These are phyloP conservation scores for Hyla sarda DNA, from an alignment of 2,113 vertebrate species.

Conservation along the genomic window DNA sequence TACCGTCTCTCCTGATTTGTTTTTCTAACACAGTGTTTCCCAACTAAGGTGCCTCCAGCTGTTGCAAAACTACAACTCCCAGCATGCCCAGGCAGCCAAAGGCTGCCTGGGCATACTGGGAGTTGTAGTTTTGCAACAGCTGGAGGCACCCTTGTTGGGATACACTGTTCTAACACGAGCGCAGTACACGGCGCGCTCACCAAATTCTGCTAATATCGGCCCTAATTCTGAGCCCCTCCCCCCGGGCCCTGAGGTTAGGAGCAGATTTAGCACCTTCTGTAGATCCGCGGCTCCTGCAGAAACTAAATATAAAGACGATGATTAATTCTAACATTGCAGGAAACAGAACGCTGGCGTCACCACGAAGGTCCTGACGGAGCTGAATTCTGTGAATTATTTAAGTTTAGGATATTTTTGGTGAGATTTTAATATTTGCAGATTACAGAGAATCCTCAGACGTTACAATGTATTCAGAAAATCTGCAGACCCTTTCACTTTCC, in stretches of 20 bases:
- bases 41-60: too few species aligned
- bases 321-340: constrained; percentile 4
- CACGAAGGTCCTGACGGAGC: neutral
- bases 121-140: too few species aligned
- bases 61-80: too few species aligned
- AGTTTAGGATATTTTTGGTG: neutral
- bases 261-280: constrained; percentile 17
- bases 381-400: neutral
- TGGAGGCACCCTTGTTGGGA: too few species aligned
- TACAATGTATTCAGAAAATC: too few species aligned
- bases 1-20: constrained; percentile 44
- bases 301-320: constrained; percentile 15
- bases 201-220: neutral
- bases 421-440: neutral
- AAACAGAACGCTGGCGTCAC: neutral
- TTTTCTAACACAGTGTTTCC: constrained; percentile 25
- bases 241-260: neutral
- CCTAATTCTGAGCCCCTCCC: neutral
- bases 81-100: too few species aligned
- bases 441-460: neutral
- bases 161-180: too few species aligned
- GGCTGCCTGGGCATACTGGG: too few species aligned
- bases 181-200: neutral
- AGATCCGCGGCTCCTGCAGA: neutral
- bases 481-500: too few species aligned